These are phyloP conservation scores for Spinus pinus DNA, from an alignment of 2,797 vertebrate genomes.

Conservation along the genomic window DNA sequence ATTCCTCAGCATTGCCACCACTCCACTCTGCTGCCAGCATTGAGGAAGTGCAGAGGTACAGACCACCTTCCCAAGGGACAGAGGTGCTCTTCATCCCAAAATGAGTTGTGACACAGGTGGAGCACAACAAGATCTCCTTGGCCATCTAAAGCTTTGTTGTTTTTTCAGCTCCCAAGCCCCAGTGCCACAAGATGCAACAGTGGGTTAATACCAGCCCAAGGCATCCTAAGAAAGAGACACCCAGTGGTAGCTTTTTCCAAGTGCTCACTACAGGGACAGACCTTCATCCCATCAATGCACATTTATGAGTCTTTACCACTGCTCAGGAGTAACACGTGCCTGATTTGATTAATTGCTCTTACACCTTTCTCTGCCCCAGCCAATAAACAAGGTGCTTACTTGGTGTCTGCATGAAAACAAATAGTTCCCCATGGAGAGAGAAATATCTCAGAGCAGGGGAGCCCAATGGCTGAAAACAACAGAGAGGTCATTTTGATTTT, in stretches of 20 bases:
- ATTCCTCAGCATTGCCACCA: background rate
- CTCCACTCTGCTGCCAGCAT: background rate
- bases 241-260: background rate
- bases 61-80: background rate
- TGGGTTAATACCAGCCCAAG: background rate
- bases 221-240: background rate
- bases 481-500: background rate
- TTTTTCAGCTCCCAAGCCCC: background rate
- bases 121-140: background rate
- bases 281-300: background rate
- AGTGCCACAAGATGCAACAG: background rate
- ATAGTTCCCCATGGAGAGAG: background rate
- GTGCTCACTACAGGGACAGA: background rate
- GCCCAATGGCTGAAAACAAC: background rate
- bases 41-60: background rate
- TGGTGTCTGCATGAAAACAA: background rate
- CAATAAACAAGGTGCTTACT: background rate
- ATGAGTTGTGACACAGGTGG: fast-evolving
- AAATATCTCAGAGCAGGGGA: background rate
- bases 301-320: background rate
- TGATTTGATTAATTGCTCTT: background rate
- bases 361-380: background rate
- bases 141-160: background rate
- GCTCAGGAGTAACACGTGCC: background rate
- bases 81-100: background rate